phyloP scores from a whole-genome alignment of 2,113 vertebrate genomes.

The Ctenodactylus gundi region DNA sequence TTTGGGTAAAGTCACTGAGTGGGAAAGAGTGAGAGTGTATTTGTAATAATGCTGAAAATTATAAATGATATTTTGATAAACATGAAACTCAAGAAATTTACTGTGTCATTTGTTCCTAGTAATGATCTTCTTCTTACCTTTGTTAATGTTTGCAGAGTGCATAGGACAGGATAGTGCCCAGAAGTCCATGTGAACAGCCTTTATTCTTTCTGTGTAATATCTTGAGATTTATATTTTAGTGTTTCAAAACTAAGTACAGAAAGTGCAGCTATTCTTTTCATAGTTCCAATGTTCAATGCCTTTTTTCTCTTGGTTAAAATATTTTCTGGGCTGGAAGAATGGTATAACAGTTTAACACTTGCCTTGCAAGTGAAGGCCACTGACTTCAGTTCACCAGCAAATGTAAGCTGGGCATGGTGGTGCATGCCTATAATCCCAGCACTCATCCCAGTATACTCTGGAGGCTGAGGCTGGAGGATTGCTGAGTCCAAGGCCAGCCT shows the following conservation, averaged over 20 bases:
- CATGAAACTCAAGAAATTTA: not conserved
- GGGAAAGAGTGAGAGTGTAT: not conserved
- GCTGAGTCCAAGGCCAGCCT: too few species aligned
- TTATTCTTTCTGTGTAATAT: not conserved
- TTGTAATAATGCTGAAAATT: not conserved
- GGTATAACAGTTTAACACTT: too few species aligned
- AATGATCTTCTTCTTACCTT: not conserved
- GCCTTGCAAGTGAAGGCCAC: too few species aligned
- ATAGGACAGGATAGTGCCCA: not conserved
- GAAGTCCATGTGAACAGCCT: not conserved
- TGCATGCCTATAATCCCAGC: too few species aligned
- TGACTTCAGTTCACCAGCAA: too few species aligned
- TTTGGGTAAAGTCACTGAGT: not conserved
- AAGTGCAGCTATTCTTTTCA: not conserved
- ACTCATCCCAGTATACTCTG: too few species aligned
- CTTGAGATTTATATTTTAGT: not conserved
- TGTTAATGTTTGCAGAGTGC: not conserved
- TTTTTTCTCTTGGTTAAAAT: not conserved
- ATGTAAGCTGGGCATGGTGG: too few species aligned
- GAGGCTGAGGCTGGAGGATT: too few species aligned
- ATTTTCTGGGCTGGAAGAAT: too few species aligned
- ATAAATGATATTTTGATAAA: not conserved
- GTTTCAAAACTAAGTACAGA: constrained; percentile 26
- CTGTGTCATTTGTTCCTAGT: not conserved
- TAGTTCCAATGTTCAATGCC: not conserved